Base-by-base conservation (phyloP, 2,888 invertebrate species). In the Mylabris sibirica region DNA sequence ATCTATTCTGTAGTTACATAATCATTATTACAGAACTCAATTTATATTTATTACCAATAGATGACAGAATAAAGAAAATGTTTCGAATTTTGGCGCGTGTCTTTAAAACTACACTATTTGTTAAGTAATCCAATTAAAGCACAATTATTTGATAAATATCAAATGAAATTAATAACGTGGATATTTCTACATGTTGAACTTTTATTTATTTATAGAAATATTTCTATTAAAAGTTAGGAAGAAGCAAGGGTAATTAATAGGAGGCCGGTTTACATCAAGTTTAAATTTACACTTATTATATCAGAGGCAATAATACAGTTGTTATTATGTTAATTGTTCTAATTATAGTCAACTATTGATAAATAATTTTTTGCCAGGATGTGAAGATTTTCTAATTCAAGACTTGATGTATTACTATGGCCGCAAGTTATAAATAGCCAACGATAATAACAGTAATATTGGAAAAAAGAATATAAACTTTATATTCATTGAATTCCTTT, bases 281-380 rank as follows among this genome's bases (percentile, higher is more conserved):
- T 3, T 12, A 2, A 12, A 38, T 38, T 38, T 38, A 38, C 6
- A 34, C 12, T 38, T 14, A 14, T 12, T 12, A 12, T 38, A 12
- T 38, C 38, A 38, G 2, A 2, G 14, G 35, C 11, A 35, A 1
- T 26, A 49, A 17, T 4, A 49, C 20, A 4, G 12, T 53, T 4
- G 22, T 53, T 53, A 53, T 22, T 53, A 53, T 57, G 57, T 24
- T 57, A 24, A 24, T 30, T 22, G 53, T 64, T 64, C 20, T 20
- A 65, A 72, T 70, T 69, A 72, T 38, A 22, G 9, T 9, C 6
- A 22, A 34, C 3, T 24, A 61, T 61, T 34, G 24, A 57, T 24
- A 38, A 61, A 30, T 20, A 61, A 61, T 17, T 60, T 30, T 60
- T 41, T 24, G 22, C 4, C 57, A 20, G 57, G 57, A 57, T 57